Base-by-base conservation (phyloP, 1,140 invertebrate genomes). In the Harpegnathos saltator region DNA sequence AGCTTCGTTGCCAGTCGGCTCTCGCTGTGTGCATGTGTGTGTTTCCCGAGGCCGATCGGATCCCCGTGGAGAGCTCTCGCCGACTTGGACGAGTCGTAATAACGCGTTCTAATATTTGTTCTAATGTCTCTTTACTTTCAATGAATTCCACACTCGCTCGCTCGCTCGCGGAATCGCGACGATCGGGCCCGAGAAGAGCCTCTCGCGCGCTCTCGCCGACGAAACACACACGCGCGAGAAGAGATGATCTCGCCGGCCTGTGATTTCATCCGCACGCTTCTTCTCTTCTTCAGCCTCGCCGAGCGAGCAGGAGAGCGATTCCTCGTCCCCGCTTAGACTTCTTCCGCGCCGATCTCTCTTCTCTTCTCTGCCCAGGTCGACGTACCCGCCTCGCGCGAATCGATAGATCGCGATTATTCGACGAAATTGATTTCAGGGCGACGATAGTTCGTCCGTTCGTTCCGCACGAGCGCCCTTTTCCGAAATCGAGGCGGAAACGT, bases 321-420 rank as follows among this genome's bases (percentile, higher is more conserved):
- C 78, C 29, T 52, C 29, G 56, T 58, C 52, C 29, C 56, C 38
- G 19, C 69, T 74, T 22, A 56, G 66, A 71, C 5, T 63, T n/a
- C 29, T 9, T 50, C 15, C 38, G n/a, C 59, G 38, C 17, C 22
- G 44, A 24, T 65, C 63, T 65, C 63, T 65, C 38, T 65, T 0
- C 22, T 77, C 62, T 11, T 17, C 19, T 56, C 50, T 38, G 7
- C 38, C 11, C 3, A 44, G 38, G 38, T 29, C 38, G n/a, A 44
- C 7, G 24, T 19, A 24, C 44, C 68, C 33, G 33, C 33, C n/a
- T n/a, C 33, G 26, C 54, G 33, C 65, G 65, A 80, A 80, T 71
- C 75, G 52, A 24, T 71, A 59, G 75, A 71, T 80, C 75, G 65
- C 33, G 75, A 80, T 80, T 80, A 80, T 80, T 80, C 75, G 75